Evolutionary conservation across 2,113 vertebrate species (phyloP), one percentile per base, ranked within the genome.

Genomic region (Oreochromis tanganicae): DNA sequence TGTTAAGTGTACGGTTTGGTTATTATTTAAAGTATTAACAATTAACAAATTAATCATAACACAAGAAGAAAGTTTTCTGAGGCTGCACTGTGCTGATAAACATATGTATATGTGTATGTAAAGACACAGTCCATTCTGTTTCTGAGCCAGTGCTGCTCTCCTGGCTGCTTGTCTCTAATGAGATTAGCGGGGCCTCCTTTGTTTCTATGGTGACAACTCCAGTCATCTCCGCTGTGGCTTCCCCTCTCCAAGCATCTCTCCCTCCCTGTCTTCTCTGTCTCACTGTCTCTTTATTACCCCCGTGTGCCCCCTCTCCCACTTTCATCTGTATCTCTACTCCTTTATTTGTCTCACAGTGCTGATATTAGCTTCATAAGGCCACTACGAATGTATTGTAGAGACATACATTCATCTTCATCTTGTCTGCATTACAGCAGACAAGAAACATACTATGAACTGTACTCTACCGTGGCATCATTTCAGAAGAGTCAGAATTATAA

Each of bases 181-280:
- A 96, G 94, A 93, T 95, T 89, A 90, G 85, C 82, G 80, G 87
- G 3, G 92, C 85, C 95, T 94, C 89, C 86, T 92, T 63, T 82
- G 97, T 97, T 97, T 97, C 97, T 96, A 97, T 97, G 96, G 97
- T 83, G 95, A 97, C 90, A 89, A 89, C 85, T 92, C 85, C 81
- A 89, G 79, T 82, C 9, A 7, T 91, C 87, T 93, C 88, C 38
- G 11, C 82, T 68, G 75, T 90, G 88, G 80, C 63, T 87, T 91
- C 79, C 81, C 61, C 71, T 36, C 41, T 43, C 82, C 9, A 46
- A 48, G 41, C 27, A 78, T 55, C 32, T 27, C 11, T 27, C 24
- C 75, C 12, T 78, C 43, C 21, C 21, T 61, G 36, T 80, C 46
- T 57, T 59, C 68, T 83, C 12, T 59, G 4, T 84, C 50, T 54